Conservation (phyloP, 1,140 invertebrate genomes). For the Platyscapa corneri region DNA sequence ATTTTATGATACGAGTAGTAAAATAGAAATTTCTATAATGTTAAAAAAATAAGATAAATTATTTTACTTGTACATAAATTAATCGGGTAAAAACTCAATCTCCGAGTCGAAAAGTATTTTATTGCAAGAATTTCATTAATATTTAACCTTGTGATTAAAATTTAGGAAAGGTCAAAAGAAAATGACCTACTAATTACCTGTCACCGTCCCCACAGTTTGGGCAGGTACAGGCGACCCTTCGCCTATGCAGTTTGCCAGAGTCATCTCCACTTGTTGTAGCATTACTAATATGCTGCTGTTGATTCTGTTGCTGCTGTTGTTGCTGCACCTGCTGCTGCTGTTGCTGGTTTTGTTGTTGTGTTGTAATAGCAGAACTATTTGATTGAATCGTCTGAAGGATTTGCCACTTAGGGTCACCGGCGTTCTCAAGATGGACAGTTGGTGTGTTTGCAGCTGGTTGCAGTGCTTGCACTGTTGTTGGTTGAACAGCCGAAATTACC, state of each 20-base stretch:
- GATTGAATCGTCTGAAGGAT: conserved; percentile 79
- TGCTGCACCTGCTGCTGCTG: conserved; percentile 64
- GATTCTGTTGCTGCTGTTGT: conserved; percentile 55
- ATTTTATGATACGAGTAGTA: too few relatives aligned
- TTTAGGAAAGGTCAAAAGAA: too few relatives aligned
- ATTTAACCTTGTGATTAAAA: too few relatives aligned
- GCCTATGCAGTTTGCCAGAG: conserved; percentile 67
- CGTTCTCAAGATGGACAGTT: conserved; percentile 58
- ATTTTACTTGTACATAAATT: too few relatives aligned
- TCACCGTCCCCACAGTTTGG: conserved; percentile 96
- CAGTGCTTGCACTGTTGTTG: conserved; percentile 66
- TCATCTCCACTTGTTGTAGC: conserved; percentile 56
- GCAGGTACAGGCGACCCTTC: conserved; percentile 95
- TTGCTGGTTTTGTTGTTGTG: conserved; percentile 53
- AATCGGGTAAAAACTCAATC: too few relatives aligned
- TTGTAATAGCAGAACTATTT: conserved; percentile 65
- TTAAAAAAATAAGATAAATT: too few relatives aligned
- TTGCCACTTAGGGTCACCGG: conserved; percentile 67
- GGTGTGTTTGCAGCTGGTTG: conserved; percentile 61
- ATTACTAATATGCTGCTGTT: conserved; percentile 60
- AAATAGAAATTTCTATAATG: too few relatives aligned
- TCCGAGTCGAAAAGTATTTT: too few relatives aligned
- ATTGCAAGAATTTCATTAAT: too few relatives aligned
- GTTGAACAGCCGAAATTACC: conserved; percentile 78
- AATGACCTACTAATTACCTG: conserved; percentile 76